These are phyloP conservation scores for Sturmia bella DNA, from an alignment of 2,888 invertebrate genomes.

Conservation along the genomic window DNA sequence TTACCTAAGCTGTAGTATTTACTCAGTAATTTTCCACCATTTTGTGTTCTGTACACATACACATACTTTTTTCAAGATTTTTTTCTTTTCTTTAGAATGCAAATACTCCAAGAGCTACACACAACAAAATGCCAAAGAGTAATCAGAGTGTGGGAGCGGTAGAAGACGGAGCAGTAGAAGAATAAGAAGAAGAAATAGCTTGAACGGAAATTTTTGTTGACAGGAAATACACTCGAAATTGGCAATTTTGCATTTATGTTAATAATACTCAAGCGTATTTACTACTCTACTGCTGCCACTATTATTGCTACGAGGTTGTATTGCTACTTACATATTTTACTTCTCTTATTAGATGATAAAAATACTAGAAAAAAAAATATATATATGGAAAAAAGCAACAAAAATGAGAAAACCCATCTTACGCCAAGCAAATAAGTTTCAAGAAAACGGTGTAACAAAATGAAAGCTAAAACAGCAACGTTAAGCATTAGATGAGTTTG, in stretches of 20 bases:
- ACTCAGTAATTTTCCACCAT: slow-evolving; percentile 62
- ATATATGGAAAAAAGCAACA: slow-evolving; percentile 1
- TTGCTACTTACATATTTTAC: slow-evolving; percentile 61
- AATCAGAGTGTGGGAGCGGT: neutral
- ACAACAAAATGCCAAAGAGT: no score
- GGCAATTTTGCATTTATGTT: slow-evolving; percentile 82
- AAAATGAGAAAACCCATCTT: slow-evolving; percentile 23
- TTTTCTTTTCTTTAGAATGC: slow-evolving; percentile 33
- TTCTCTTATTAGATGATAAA: slow-evolving; percentile 50
- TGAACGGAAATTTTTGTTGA: slow-evolving; percentile 79
- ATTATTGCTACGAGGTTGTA: slow-evolving; percentile 49
- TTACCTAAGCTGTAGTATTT: slow-evolving; percentile 61
- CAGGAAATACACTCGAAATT: slow-evolving; percentile 82
- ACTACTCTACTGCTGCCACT: slow-evolving; percentile 72
- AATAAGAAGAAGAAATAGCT: slow-evolving; percentile 44
- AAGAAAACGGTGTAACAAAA: slow-evolving; percentile 41
- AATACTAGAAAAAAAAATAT: slow-evolving; percentile 43
- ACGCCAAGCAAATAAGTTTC: slow-evolving; percentile 20
- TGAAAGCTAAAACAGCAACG: slow-evolving; percentile 27
- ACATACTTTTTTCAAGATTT: slow-evolving; percentile 31
- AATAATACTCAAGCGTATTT: slow-evolving; percentile 81
- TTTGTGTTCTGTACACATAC: slow-evolving; percentile 46
- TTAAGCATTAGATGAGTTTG: slow-evolving; percentile 38
- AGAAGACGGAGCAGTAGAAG: slow-evolving; percentile 17
- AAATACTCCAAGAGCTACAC: slow-evolving; percentile 48